Conservation (phyloP, 2,888 invertebrate genomes). For the Callosobruchus maculatus region DNA sequence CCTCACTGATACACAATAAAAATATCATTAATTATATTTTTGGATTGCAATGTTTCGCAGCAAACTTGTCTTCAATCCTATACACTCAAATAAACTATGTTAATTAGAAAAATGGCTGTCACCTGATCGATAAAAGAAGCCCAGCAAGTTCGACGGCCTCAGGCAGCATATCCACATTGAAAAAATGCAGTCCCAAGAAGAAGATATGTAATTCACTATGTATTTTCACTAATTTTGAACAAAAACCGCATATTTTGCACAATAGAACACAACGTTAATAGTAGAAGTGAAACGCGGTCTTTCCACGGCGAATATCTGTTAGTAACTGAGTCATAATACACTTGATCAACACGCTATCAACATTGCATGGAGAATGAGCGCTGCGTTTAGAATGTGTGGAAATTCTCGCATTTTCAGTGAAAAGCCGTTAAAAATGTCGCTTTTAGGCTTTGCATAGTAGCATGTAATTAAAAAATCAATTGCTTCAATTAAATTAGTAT, state of each 20-base stretch:
- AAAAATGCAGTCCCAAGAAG: background rate
- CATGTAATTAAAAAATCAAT: too few relatives aligned
- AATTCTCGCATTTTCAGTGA: background rate
- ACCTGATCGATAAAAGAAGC: background rate
- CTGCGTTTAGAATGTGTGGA: background rate
- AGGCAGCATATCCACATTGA: background rate
- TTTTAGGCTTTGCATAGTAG: too few relatives aligned
- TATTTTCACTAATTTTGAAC: background rate
- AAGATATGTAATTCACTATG: background rate
- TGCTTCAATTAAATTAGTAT: too few relatives aligned
- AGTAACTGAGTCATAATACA: constrained; percentile 38
- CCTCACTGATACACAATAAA: too few relatives aligned
- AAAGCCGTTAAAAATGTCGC: too few relatives aligned
- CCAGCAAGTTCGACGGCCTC: background rate
- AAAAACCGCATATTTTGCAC: background rate
- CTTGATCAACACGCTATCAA: constrained; percentile 41
- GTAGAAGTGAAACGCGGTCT: constrained; percentile 7
- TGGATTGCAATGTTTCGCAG: too few relatives aligned
- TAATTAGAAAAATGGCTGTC: background rate
- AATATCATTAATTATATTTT: too few relatives aligned
- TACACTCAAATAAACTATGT: background rate
- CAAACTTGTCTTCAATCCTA: background rate
- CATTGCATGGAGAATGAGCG: constrained; percentile 8
- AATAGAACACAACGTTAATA: background rate
- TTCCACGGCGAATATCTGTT: constrained; percentile 31